Base-by-base conservation (phyloP, 2,113 vertebrate genomes). In the Glareola pratincola region DNA sequence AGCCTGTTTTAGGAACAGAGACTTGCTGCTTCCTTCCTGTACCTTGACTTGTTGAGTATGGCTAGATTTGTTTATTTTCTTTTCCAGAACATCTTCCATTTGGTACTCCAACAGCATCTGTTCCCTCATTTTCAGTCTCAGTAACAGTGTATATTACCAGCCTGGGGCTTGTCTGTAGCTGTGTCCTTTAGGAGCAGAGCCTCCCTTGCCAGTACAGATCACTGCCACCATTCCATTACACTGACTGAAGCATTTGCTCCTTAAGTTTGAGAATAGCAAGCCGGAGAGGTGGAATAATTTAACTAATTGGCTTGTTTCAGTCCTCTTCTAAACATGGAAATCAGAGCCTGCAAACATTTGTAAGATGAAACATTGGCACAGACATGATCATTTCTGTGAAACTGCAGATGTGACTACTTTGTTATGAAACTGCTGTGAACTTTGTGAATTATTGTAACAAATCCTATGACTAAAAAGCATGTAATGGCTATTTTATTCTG, bases 291-390 rank as follows among this genome's bases (percentile, higher is more conserved):
- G 78, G 56, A 94, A 90, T 95, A 85, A 81, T 73, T 91, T 84
- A 82, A 88, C 71, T 85, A 71, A 83, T 54, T 93, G 82, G 29
- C 74, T 93, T 95, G 77, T 96, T 97, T 87, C 62, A 74, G 67
- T 85, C 68, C 53, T 95, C 76, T 95, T 92, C 90, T 90, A 97
- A 96, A 97, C 93, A 92, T 91, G 93, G 88, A 89, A 90, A 90
- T 93, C 3, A 0, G 63, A 93, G 95, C 85, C 78, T 85, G 74
- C 59, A 85, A 85, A 77, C 67, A 39, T 81, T 92, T 0, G 0
- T 73, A 57, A 94, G 77, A 91, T 76, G 74, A 90, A 94, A 90
- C 4, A 8, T 43, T 90, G 94, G 74, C 89, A 96, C 37, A 74
- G 63, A 62, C 9, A 0, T 19, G 80, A 77, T 73, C 5, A 30